Evolutionary conservation across 2,888 invertebrate species (phyloP).

Genomic region (Drosophila paracracens): DNA sequence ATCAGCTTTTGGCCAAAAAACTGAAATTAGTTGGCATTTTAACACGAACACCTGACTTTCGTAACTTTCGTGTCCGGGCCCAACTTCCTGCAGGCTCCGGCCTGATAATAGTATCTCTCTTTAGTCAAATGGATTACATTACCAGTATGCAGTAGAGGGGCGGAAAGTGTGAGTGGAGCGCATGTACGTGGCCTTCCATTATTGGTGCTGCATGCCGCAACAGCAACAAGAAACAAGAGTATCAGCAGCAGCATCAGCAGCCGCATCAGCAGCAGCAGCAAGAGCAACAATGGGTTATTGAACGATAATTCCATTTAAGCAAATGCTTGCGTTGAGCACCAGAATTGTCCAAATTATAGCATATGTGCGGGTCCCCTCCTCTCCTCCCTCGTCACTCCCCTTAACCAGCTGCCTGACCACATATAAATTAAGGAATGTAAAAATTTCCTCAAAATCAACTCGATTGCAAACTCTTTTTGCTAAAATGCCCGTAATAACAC

Average conservation of each 20-base stretch:
- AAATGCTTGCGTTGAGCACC: constrained; percentile 75
- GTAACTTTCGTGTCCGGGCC: constrained; percentile 27
- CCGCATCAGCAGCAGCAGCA: constrained; percentile 16
- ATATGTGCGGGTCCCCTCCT: constrained; percentile 20
- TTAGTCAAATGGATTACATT: constrained; percentile 75
- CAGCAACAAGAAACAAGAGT: constrained; percentile 6
- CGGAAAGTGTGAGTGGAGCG: background rate
- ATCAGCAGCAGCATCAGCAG: constrained; percentile 1
- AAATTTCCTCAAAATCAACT: constrained; percentile 64
- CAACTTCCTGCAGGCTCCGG: constrained; percentile 53
- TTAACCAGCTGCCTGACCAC: constrained; percentile 3
- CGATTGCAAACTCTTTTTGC: constrained; percentile 55
- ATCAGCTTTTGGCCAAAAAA: constrained; percentile 67
- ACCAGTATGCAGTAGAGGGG: background rate
- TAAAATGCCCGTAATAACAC: constrained; percentile 67
- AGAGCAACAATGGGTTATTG: constrained; percentile 69
- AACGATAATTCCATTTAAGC: constrained; percentile 80
- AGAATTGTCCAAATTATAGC: constrained; percentile 76
- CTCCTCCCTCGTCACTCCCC: background rate
- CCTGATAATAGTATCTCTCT: constrained; percentile 58
- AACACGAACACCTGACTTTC: constrained; percentile 79
- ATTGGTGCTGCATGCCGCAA: constrained; percentile 63
- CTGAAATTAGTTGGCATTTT: constrained; percentile 81
- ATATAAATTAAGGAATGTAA: constrained; percentile 56
- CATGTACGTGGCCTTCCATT: constrained; percentile 52